Evolutionary conservation across 2,888 invertebrate species (phyloP), one percentile per base, ranked within the genome.

Genomic region (Odontocolon sp.): DNA sequence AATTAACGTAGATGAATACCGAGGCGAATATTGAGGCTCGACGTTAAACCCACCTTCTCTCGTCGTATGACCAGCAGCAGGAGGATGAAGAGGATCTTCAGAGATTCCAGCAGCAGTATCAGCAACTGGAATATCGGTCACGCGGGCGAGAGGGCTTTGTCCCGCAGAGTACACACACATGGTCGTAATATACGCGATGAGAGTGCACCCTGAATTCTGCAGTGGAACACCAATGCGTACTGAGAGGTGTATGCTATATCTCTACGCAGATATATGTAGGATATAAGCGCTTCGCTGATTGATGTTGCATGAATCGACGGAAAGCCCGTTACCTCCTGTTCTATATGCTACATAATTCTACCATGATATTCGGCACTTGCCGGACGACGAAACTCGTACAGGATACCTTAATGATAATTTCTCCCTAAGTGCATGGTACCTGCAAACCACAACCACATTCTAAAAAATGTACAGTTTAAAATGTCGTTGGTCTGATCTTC

Each of bases 1-100:
- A 59, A 26, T 59, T 23, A 59, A 23, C n/a, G 38, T 38, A n/a
- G 11, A 47, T 28, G 8, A 56, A 23, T 38, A 38, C 36, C 11
- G 8, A 52, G 4, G 16, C 26, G 47, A 26, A n/a, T 50, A 50
- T 50, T 9, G 31, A 52, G 18, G 45, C 45, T 23, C 23, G 5
- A 3, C 23, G 47, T 26, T 47, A 47, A 47, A n/a, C 4, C 11
- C 26, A 11, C 11, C 23, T 6, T 47, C 23, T 23, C 23, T 47
- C n/a, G 21, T 21, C n/a, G n/a, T n/a, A n/a, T n/a, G n/a, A 9
- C 1, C n/a, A 14, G 9, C 31, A 14, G 28, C 1, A 8, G 16
- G 21, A 3, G 14, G 4, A 16, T 28, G 2, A 28, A 31, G 16
- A 16, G 28, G 21, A 14, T 26, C 18, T 6, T 8, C 3, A 33